These are phyloP conservation scores for Halictus rubicundus DNA, from an alignment of 1,140 invertebrate species.

Conservation along the genomic window DNA sequence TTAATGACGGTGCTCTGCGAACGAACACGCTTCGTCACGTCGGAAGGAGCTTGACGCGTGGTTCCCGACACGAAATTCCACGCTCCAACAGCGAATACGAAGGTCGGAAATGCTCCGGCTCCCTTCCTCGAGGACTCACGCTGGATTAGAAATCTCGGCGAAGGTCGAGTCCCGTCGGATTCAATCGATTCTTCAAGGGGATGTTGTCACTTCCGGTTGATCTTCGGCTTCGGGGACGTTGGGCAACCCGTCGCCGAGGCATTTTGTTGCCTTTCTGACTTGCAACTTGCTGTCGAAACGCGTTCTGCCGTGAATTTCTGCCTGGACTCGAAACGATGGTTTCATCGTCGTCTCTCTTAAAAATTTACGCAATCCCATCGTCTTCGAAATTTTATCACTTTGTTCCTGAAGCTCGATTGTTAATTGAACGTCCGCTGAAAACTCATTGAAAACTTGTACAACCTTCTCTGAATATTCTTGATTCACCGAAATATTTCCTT, in stretches of 20 bases:
- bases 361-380: too few relatives aligned
- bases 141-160: neutral
- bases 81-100: neutral
- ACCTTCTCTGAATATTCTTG: too few relatives aligned
- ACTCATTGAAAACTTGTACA: too few relatives aligned
- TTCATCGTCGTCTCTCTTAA: too few relatives aligned
- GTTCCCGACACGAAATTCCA: conserved; percentile 9
- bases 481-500: too few relatives aligned
- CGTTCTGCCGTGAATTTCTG: too few relatives aligned
- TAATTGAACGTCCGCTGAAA: too few relatives aligned
- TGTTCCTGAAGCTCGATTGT: too few relatives aligned
- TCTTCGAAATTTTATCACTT: too few relatives aligned
- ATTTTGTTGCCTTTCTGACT: too few relatives aligned
- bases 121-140: neutral
- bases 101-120: neutral
- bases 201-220: neutral
- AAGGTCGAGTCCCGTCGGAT: neutral
- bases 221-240: neutral
- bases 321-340: too few relatives aligned
- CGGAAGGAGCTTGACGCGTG: neutral
- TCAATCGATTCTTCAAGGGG: conserved; percentile 8
- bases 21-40: neutral
- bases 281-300: too few relatives aligned
- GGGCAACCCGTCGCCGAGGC: neutral
- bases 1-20: conserved; percentile 11